These are phyloP conservation scores for Doryteuthis pealeii DNA, from an alignment of 1,140 invertebrate genomes.

Conservation along the genomic window DNA sequence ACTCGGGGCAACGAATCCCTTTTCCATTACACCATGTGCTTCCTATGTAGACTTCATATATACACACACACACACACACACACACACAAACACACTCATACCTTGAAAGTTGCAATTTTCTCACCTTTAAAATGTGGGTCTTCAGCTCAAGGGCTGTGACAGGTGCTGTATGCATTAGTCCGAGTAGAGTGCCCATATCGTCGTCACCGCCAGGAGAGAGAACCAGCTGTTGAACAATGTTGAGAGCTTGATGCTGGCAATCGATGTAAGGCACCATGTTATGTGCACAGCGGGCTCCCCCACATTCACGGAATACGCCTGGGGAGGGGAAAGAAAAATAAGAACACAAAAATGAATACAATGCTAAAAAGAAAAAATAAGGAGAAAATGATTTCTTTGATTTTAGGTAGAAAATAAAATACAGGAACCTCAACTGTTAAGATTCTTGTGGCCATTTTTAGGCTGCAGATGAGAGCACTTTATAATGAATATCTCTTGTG, in stretches of 20 bases:
- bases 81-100: too few relatives aligned
- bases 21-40: too few relatives aligned
- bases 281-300: constrained; percentile 86
- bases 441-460: too few relatives aligned
- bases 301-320: constrained; percentile 85
- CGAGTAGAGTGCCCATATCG: constrained; percentile 88
- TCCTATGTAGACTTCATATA: too few relatives aligned
- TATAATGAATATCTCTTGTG: too few relatives aligned
- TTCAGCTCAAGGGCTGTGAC: constrained; percentile 79
- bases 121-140: constrained; percentile 84
- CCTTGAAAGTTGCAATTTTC: too few relatives aligned
- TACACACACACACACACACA: too few relatives aligned
- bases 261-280: constrained; percentile 84
- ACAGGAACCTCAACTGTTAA: background rate
- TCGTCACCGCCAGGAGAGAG: constrained; percentile 90
- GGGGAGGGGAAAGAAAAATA: constrained; percentile 5
- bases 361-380: background rate
- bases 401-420: background rate
- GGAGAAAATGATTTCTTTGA: background rate
- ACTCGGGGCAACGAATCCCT: too few relatives aligned
- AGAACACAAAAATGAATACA: background rate
- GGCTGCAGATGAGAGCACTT: too few relatives aligned
- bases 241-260: constrained; percentile 78
- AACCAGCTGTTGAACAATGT: constrained; percentile 79
- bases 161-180: constrained; percentile 85